Percentiles rank a stretch among this genome's conserved stretches.
These are phyloP conservation scores for Ophraella communa DNA, from an alignment of 2,888 invertebrate genomes.

Conservation along the genomic window DNA sequence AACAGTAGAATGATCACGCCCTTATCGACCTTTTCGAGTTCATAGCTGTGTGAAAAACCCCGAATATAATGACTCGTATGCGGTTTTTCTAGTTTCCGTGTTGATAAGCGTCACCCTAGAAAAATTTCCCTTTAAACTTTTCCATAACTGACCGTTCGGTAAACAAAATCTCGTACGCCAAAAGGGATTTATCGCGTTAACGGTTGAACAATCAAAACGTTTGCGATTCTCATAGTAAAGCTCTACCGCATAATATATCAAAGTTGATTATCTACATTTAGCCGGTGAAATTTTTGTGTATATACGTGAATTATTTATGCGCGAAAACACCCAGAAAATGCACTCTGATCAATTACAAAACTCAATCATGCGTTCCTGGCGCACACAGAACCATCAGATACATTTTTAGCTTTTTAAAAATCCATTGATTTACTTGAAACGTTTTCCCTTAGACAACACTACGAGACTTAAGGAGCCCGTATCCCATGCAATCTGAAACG, in stretches of 20 bases:
- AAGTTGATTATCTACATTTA: conserved; percentile 12
- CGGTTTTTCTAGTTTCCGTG: neutral
- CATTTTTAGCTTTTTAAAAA: too few species aligned
- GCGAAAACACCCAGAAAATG: conserved; percentile 14
- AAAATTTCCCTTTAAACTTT: neutral
- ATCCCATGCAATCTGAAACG: too few species aligned
- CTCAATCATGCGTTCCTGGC: conserved; percentile 49
- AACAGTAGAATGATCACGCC: too few species aligned
- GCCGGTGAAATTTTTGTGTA: conserved; percentile 10
- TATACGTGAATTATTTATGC: conserved; percentile 14
- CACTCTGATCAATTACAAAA: conserved; percentile 43
- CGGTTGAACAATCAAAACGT: conserved; percentile 17
- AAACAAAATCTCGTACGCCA: conserved; percentile 12
- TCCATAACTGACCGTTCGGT: conserved; percentile 3
- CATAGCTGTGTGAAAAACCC: neutral
- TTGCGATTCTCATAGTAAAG: conserved; percentile 10
- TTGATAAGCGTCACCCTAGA: neutral
- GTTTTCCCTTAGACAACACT: too few species aligned
- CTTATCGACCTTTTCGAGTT: neutral
- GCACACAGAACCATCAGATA: conserved; percentile 46
- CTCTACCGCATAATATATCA: conserved; percentile 8
- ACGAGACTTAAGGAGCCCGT: too few species aligned
- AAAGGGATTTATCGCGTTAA: conserved; percentile 5
- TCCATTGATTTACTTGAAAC: too few species aligned
- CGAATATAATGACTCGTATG: neutral